Percentiles rank a stretch among this genome's conserved stretches.
These are phyloP conservation scores for Pao palembangensis DNA, from an alignment of 2,113 vertebrate genomes.

Conservation along the genomic window DNA sequence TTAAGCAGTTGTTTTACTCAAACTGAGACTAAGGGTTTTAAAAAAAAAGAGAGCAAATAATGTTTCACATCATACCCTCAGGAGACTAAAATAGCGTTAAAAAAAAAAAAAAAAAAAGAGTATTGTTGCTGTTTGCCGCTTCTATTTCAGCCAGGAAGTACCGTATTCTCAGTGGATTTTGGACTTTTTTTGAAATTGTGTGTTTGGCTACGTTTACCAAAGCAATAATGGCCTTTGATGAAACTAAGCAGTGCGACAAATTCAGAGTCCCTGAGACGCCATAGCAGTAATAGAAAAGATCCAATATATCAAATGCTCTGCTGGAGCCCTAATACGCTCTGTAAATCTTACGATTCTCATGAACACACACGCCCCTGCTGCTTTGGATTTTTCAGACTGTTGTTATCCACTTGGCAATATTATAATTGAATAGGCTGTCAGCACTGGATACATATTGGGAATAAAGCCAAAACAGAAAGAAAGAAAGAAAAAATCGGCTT, in stretches of 20 bases:
- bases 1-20: conserved; percentile 47
- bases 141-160: no score
- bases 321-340: conserved; percentile 18
- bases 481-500: no score
- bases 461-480: no score
- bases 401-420: no score
- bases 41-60: conserved; percentile 24
- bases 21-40: conserved; percentile 12
- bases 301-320: conserved; percentile 12
- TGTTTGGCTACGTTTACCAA: conserved; percentile 20
- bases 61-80: conserved; percentile 16
- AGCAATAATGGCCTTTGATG: conserved; percentile 23
- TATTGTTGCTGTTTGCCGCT: no score
- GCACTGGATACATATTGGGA: no score
- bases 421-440: no score
- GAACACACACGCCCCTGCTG: background rate
- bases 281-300: conserved; percentile 15
- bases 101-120: no score
- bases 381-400: no score
- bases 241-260: conserved; percentile 21
- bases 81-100: background rate
- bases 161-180: no score
- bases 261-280: conserved; percentile 9
- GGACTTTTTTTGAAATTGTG: no score
- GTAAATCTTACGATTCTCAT: conserved; percentile 22